A percentile compares a stretch with the other conserved stretches of the same genome.
Conservation (phyloP, 2,113 vertebrate species). For the Charadrius vociferus region DNA sequence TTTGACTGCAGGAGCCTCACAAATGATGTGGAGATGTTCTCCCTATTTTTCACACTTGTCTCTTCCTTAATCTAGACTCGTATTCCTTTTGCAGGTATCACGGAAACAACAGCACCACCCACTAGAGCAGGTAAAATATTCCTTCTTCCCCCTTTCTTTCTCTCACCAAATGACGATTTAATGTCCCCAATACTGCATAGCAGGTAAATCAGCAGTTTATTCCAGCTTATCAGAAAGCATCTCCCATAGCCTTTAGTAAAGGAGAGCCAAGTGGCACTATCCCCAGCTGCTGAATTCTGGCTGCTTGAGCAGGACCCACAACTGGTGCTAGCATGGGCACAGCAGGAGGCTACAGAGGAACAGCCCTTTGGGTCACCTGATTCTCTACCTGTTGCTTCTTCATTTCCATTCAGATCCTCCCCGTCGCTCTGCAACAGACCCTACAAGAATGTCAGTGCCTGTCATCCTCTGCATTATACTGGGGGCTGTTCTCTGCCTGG, state of each 20-base stretch:
- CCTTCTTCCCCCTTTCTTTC: background rate
- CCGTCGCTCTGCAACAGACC: background rate
- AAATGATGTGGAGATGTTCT: background rate
- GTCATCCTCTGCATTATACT: slow-evolving; percentile 50
- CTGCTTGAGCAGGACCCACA: background rate
- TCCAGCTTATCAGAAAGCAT: background rate
- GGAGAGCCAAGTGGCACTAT: background rate
- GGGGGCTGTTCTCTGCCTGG: slow-evolving; percentile 25
- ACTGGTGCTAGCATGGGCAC: background rate
- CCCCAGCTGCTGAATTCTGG: background rate
- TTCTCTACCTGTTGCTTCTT: background rate
- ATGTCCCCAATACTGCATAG: background rate
- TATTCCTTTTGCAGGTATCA: slow-evolving; percentile 18
- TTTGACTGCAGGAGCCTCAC: background rate
- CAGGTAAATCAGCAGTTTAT: background rate
- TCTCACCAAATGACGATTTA: background rate
- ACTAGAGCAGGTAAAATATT: slow-evolving; percentile 26
- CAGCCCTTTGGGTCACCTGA: background rate
- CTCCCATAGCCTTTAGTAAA: background rate
- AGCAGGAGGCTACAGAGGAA: background rate
- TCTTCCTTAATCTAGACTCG: background rate
- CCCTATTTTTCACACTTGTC: background rate
- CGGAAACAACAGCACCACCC: background rate
- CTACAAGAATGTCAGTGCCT: background rate
- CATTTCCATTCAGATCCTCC: background rate